phyloP scores from a whole-genome alignment of 1,140 invertebrate species.

The Papilio aristodemus region DNA sequence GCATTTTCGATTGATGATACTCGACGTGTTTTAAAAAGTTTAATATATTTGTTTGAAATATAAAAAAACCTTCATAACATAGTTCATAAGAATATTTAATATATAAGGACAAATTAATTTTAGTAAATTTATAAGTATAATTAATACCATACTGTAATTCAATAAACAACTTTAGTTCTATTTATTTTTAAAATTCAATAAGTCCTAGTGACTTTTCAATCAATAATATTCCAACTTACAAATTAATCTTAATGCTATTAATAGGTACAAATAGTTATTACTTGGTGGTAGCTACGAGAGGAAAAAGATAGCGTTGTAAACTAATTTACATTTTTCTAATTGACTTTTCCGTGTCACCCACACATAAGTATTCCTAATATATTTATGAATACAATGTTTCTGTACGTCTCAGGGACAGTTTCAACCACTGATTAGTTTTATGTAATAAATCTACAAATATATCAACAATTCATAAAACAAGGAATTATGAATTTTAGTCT shows the following conservation, averaged over 20 bases:
- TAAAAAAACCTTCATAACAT: too few species aligned
- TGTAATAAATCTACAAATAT: constrained; percentile 35
- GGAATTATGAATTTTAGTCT: not conserved
- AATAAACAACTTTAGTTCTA: too few species aligned
- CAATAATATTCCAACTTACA: constrained; percentile 1
- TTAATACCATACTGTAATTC: too few species aligned
- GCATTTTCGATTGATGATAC: not conserved
- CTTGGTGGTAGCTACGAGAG: too few species aligned
- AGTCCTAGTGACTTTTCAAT: too few species aligned
- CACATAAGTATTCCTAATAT: constrained; percentile 58
- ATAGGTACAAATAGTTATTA: not conserved
- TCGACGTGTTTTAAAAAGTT: too few species aligned
- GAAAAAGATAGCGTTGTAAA: too few species aligned
- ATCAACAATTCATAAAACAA: not conserved
- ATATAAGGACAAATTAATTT: too few species aligned
- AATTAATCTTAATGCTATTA: constrained; percentile 23
- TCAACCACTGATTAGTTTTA: constrained; percentile 56
- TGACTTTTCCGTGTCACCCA: constrained; percentile 57
- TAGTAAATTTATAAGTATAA: too few species aligned
- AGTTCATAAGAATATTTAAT: too few species aligned
- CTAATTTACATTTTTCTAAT: constrained; percentile 45
- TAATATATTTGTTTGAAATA: too few species aligned
- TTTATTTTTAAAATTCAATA: too few species aligned
- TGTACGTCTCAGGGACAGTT: constrained; percentile 63
- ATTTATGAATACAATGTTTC: constrained; percentile 56